Base-by-base conservation (phyloP, 2,797 vertebrate species). In the Gallinago stenura region DNA sequence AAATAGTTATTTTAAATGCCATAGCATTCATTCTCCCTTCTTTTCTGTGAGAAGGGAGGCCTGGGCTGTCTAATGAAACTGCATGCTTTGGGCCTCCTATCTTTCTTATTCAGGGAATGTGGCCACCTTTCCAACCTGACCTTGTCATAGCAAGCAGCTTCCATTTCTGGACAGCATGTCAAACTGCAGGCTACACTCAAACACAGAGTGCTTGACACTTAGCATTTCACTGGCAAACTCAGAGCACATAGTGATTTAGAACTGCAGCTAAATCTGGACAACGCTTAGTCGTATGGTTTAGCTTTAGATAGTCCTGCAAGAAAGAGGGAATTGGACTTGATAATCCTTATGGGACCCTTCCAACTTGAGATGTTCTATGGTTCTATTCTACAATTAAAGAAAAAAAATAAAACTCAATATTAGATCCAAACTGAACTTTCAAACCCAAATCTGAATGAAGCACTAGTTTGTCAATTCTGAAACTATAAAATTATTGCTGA, bases 1-100 rank as follows among this genome's bases (percentile, higher is more conserved):
- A 88, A 95, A 94, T 57, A 53, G 48, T 89, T 78, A 48, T 75
- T 94, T 96, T 68, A 31, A 72, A 89, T 77, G 92, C 81, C 56
- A 70, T 28, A 77, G 62, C 35, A 60, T 89, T 76, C 73, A 50
- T 87, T 83, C 31, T 69, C 51, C 15, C 31, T 86, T 54, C 51
- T 89, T 90, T 86, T 73, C 86, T 92, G 6, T 31, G 28, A 56
- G 53, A 80, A 72, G 31, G 25, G 57, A 73, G 61, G 84, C 70
- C 85, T 77, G 51, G 39, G 7, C 21, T 81, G 31, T 26, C 65
- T 79, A 43, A 78, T 80, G 73, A 72, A 85, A 71, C 25, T 35
- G 78, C 43, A 45, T 12, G n/a, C 64, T 66, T 48, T 66, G 68
- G 33, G 35, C 61, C n/a, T 72, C 91, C 71, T 66, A 54, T 50